Base-by-base conservation (phyloP, 2,113 vertebrate genomes). In the Melanerpes aurifrons region DNA sequence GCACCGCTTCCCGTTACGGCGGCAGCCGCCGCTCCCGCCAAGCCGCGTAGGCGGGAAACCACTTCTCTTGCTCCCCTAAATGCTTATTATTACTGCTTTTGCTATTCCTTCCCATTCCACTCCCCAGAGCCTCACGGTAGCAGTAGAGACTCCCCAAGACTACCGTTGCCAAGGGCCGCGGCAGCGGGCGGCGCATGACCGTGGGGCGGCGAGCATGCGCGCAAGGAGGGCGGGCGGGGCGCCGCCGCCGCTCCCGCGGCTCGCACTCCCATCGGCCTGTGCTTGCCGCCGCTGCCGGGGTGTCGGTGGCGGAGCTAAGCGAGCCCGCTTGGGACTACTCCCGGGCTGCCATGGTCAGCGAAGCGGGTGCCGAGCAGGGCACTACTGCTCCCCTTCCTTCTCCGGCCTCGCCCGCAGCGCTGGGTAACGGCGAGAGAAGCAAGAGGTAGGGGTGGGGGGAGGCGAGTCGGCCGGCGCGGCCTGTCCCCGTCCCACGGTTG, bases 131-230 rank as follows among this genome's bases (percentile, higher is more conserved):
- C 40, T 4, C 22, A 22, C 28, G 2, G 2, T 4, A 1, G 9
- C 35, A 26, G 7, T 16, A 0, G 1, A n/a, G 6, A 8, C 37
- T 3, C 37, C 2, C 40, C 32, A 53, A 12, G 13, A 14, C 22
- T 24, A 53, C 32, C 17, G 9, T 3, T 18, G 18, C 15, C 25
- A 14, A 8, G 9, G 26, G n/a, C 45, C n/a, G 31, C 45, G 25
- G 58, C 32, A 6, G 21, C 10, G 10, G 15, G 43, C 58, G 45
- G 78, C 78, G 90, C 90, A 72, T 77, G 90, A 84, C 72, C 66
- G 64, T 4, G 50, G 48, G 32, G 53, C 12, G 28, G 12, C 11
- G 86, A 53, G 73, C 81, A 87, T 77, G 70, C 86, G 67, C 84
- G 73, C 31, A 22, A 71, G 35, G 26, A 22, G 48, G 50, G 61